Evolutionary conservation across 2,797 vertebrate genomes (phyloP).

Genomic region (Sebastes aleutianus): DNA sequence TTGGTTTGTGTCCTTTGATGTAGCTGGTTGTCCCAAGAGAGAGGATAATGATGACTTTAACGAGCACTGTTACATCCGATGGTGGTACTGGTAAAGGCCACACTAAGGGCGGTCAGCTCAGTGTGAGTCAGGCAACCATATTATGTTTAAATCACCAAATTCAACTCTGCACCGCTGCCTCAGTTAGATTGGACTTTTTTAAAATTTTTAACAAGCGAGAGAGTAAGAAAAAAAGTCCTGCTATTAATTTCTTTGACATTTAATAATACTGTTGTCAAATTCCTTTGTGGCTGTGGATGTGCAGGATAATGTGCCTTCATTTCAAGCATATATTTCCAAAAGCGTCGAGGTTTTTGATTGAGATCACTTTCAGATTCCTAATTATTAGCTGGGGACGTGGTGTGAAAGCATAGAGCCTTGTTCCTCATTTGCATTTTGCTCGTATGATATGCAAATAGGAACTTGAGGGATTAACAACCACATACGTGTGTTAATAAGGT

Average conservation of each 20-base stretch:
- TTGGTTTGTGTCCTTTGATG: conserved; percentile 58
- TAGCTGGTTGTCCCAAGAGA: conserved; percentile 28
- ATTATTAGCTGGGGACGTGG: not conserved
- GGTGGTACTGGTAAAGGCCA: conserved; percentile 33
- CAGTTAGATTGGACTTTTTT: not conserved
- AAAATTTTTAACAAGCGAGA: not conserved
- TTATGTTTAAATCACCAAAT: conserved; percentile 2
- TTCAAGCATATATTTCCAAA: conserved; percentile 2
- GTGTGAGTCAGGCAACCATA: not conserved
- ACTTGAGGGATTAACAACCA: not conserved
- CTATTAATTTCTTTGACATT: conserved; percentile 14
- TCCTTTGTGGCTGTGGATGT: not conserved
- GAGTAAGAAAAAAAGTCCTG: not conserved
- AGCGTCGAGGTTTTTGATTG: not conserved
- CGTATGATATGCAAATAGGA: not conserved
- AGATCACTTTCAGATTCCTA: not conserved
- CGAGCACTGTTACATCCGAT: conserved; percentile 43
- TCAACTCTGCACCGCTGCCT: not conserved
- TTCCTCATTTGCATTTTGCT: conserved; percentile 14
- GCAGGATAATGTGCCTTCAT: conserved; percentile 6
- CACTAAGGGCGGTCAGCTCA: not conserved
- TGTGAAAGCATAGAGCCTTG: not conserved
- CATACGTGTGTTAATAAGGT: not conserved
- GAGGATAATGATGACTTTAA: conserved; percentile 56
- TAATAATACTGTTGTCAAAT: not conserved